A percentile compares a stretch with the other conserved stretches of the same genome.
Evolutionary conservation across 2,113 vertebrate genomes (phyloP).

Genomic region (Megaceryle maxima): DNA sequence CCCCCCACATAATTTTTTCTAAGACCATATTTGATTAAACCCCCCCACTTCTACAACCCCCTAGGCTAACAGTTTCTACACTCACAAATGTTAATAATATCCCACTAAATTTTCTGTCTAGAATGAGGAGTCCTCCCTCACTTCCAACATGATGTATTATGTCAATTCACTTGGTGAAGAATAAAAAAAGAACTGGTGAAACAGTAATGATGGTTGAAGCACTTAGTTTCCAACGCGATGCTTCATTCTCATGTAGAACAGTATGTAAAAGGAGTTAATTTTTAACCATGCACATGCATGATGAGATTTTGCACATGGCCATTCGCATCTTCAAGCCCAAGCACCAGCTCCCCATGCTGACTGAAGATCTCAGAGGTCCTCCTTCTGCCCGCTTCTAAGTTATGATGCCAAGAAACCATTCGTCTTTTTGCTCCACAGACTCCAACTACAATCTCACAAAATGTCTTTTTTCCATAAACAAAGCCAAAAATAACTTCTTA

Average conservation of each 20-base stretch:
- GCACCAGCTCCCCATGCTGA: neutral
- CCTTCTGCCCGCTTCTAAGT: constrained; percentile 19
- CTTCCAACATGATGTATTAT: neutral
- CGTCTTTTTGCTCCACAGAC: constrained; percentile 28
- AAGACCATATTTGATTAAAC: neutral
- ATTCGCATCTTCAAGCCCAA: neutral
- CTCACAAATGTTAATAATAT: neutral
- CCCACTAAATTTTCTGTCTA: neutral
- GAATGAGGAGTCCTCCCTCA: neutral
- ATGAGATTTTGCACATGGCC: neutral
- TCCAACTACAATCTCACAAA: constrained; percentile 68
- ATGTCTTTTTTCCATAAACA: constrained; percentile 69
- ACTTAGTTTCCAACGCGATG: neutral
- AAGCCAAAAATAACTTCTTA: constrained; percentile 72
- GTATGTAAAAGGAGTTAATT: neutral
- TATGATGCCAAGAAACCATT: constrained; percentile 54
- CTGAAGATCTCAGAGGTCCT: neutral
- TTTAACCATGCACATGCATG: neutral
- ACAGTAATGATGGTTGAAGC: neutral
- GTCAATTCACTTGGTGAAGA: neutral
- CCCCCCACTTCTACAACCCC: neutral
- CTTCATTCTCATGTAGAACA: neutral
- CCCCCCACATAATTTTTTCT: neutral
- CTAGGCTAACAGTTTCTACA: neutral
- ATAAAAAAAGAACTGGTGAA: neutral